Percentiles rank a stretch among this genome's conserved stretches.
phyloP scores from a whole-genome alignment of 2,113 vertebrate species.

The Oreochromis aureus region DNA sequence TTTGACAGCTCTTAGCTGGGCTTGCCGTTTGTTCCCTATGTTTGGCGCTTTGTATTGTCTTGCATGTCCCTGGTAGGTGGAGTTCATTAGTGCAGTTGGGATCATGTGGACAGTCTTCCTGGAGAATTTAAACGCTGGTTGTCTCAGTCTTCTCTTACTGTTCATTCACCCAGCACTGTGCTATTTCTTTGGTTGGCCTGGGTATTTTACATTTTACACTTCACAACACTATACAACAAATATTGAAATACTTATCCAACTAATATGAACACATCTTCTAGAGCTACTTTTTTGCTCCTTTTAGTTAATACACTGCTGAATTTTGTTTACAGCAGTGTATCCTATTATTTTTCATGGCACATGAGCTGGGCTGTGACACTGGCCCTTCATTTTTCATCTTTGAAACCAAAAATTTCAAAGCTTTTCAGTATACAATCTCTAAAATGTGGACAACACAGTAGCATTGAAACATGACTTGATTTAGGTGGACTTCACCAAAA shows the following conservation, averaged over 20 bases:
- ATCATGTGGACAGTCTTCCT: background rate
- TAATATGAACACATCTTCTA: background rate
- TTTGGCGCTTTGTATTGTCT: background rate
- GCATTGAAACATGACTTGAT: background rate
- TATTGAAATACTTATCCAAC: background rate
- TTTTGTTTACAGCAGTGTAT: background rate
- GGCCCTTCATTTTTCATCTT: background rate
- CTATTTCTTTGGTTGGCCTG: background rate
- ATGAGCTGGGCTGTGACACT: background rate
- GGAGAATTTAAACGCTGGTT: background rate
- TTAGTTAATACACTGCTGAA: background rate
- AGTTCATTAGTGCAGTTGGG: background rate
- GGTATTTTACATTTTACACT: background rate
- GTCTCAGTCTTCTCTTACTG: background rate
- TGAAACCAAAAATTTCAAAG: background rate
- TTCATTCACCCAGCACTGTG: background rate
- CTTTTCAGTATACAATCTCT: background rate
- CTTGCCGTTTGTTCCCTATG: background rate
- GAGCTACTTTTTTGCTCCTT: background rate
- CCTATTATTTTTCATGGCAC: background rate
- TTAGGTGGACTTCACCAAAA: background rate
- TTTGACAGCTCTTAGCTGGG: background rate
- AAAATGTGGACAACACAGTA: background rate
- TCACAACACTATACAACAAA: background rate
- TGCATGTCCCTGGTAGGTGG: background rate